Percentiles rank a stretch among this genome's conserved stretches.
phyloP scores from a whole-genome alignment of 1,140 invertebrate genomes.

The Cyclargus thomasi region DNA sequence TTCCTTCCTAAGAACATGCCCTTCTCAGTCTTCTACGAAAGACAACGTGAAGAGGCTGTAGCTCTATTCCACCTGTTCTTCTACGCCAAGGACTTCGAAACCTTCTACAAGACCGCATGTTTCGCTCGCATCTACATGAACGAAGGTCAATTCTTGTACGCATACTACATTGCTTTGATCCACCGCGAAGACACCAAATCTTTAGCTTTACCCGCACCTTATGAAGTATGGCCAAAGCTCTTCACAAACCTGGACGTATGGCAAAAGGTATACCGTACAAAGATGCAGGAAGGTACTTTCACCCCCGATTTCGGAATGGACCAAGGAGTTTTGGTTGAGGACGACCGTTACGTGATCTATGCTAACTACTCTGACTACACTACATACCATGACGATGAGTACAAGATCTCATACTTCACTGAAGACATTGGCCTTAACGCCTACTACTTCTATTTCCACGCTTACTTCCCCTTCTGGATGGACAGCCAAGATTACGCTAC shows the following conservation, averaged over 20 bases:
- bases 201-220: slow-evolving; percentile 77
- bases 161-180: slow-evolving; percentile 77
- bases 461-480: slow-evolving; percentile 80
- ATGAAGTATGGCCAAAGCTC: slow-evolving; percentile 79
- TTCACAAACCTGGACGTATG: slow-evolving; percentile 78
- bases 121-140: slow-evolving; percentile 78
- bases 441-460: slow-evolving; percentile 82
- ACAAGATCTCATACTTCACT: slow-evolving; percentile 82
- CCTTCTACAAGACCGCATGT: slow-evolving; percentile 78
- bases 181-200: slow-evolving; percentile 76
- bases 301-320: slow-evolving; percentile 38
- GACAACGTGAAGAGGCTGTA: slow-evolving; percentile 71
- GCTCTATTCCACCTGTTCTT: slow-evolving; percentile 76
- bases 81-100: slow-evolving; percentile 79
- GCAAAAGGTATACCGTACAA: slow-evolving; percentile 74
- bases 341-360: slow-evolving; percentile 59
- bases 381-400: slow-evolving; percentile 73
- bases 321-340: slow-evolving; percentile 66
- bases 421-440: slow-evolving; percentile 82
- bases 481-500: slow-evolving; percentile 65
- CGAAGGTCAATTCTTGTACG: slow-evolving; percentile 77
- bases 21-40: slow-evolving; percentile 76
- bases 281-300: slow-evolving; percentile 72
- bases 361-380: slow-evolving; percentile 76
- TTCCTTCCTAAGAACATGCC: slow-evolving; percentile 68